Conservation (phyloP, 2,113 vertebrate genomes). For the Aptenodytes patagonicus region DNA sequence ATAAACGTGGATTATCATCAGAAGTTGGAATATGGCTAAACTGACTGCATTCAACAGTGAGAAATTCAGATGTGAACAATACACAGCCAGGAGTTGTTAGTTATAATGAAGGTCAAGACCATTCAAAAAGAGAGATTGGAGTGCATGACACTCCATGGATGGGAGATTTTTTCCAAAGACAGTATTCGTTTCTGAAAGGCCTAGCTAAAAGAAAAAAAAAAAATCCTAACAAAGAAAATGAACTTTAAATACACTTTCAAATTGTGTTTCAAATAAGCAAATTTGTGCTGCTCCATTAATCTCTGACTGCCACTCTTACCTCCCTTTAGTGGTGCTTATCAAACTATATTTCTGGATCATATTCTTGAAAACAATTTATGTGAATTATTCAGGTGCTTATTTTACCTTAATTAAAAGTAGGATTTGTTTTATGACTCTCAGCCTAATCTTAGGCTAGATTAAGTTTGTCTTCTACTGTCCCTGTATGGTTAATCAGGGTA, state of each 20-base stretch:
- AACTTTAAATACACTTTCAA: background rate
- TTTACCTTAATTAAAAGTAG: background rate
- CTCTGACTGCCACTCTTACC: background rate
- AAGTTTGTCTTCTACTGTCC: background rate
- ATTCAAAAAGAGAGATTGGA: background rate
- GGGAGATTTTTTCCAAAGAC: background rate
- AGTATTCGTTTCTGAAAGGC: background rate
- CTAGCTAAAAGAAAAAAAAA: background rate
- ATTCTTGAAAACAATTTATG: background rate
- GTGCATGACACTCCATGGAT: background rate
- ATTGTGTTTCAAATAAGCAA: background rate
- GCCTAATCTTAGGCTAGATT: background rate
- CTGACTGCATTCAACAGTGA: background rate
- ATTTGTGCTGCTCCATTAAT: background rate
- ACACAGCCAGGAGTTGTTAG: fast-evolving
- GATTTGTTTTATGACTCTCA: background rate
- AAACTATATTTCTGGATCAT: background rate
- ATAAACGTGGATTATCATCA: background rate
- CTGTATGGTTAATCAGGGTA: background rate
- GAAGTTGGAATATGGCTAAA: background rate
- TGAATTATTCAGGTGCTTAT: background rate
- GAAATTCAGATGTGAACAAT: background rate
- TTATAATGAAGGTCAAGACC: background rate
- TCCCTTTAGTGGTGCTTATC: background rate
- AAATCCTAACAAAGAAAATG: background rate